phyloP scores from a whole-genome alignment of 2,113 vertebrate species.

The Marmota flaviventris region DNA sequence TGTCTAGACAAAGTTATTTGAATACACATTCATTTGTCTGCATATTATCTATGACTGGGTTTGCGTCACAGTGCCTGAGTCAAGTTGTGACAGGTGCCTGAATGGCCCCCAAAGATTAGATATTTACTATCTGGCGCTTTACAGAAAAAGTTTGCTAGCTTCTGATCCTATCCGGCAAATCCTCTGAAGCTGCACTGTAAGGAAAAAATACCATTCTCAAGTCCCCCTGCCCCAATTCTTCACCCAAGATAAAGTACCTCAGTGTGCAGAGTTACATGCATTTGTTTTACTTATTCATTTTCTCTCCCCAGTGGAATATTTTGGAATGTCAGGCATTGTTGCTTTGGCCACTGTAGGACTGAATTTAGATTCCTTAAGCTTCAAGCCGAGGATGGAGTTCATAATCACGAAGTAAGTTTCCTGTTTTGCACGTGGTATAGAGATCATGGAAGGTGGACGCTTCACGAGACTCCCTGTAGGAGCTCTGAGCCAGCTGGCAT shows the following conservation, averaged over 20 bases:
- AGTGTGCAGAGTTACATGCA: neutral
- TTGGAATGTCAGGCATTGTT: slow-evolving; percentile 77
- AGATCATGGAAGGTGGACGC: neutral
- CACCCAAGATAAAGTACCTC: neutral
- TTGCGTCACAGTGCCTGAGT: neutral
- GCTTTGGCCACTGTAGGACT: slow-evolving; percentile 70
- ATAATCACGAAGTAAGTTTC: slow-evolving; percentile 79
- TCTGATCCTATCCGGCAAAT: neutral
- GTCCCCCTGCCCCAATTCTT: neutral
- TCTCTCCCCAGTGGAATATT: slow-evolving; percentile 73
- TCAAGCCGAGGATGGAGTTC: slow-evolving; percentile 71
- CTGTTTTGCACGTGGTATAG: neutral
- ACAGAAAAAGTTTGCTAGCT: neutral
- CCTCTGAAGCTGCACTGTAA: slow-evolving; percentile 9
- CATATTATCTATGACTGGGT: neutral
- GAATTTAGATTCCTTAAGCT: slow-evolving; percentile 82
- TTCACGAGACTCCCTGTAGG: neutral
- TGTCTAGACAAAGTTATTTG: neutral
- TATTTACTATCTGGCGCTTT: neutral
- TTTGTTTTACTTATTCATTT: slow-evolving; percentile 52
- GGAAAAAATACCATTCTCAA: neutral
- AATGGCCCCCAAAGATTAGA: neutral
- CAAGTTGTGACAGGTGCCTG: neutral
- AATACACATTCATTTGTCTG: neutral
- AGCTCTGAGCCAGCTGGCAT: neutral